Percentiles rank a stretch among this genome's conserved stretches.
These are phyloP conservation scores for Actenoides hombroni DNA, from an alignment of 2,113 vertebrate genomes.

Conservation along the genomic window DNA sequence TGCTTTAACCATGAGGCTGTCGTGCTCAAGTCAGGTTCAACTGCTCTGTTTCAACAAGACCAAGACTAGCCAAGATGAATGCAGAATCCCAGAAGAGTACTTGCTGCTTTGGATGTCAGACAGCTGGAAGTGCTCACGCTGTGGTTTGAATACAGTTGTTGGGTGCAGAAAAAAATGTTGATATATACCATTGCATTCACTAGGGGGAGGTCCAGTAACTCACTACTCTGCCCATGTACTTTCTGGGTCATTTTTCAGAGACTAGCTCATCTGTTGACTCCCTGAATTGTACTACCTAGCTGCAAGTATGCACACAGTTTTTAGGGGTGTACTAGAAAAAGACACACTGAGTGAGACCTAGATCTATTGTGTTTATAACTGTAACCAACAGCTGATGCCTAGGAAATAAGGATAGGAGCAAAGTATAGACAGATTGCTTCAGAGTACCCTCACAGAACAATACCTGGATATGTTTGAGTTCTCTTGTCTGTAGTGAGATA, in stretches of 20 bases:
- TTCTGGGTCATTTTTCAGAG: neutral
- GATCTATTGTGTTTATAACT: neutral
- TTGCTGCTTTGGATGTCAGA: neutral
- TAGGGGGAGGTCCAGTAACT: neutral
- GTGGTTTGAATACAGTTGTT: neutral
- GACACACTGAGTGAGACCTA: neutral
- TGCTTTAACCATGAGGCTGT: neutral
- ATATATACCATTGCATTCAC: neutral
- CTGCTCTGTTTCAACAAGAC: neutral
- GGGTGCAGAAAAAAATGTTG: neutral
- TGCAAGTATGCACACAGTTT: neutral
- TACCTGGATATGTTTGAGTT: neutral
- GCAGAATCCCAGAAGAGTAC: neutral
- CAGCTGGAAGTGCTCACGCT: neutral
- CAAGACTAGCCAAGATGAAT: neutral
- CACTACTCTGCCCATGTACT: neutral
- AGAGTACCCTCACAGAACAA: neutral
- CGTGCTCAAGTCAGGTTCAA: neutral
- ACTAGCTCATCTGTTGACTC: neutral
- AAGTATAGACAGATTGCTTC: neutral
- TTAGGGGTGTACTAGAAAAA: neutral
- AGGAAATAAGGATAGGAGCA: neutral
- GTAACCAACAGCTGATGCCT: neutral
- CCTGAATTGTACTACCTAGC: neutral
- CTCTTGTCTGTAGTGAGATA: neutral